Evolutionary conservation across 2,888 invertebrate genomes (phyloP).

Genomic region (Agonopterix alstromeriana): DNA sequence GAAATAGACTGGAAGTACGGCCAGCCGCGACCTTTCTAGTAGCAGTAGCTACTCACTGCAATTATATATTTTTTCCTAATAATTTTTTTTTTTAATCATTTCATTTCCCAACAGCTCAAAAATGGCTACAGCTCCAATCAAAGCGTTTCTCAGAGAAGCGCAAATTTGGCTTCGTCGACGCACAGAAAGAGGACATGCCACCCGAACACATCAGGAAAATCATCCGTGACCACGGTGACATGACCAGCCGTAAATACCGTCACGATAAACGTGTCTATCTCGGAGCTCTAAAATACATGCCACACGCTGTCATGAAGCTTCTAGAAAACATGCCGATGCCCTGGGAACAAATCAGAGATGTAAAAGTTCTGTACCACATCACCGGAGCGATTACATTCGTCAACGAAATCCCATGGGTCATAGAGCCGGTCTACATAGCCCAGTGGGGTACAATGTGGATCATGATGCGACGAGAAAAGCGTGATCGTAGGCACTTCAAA

Average conservation of each 20-base stretch:
- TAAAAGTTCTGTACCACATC: conserved; percentile 98
- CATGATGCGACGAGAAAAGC: conserved; percentile 99
- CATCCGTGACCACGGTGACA: conserved; percentile 99
- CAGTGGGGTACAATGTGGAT: conserved; percentile 99
- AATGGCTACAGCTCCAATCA: conserved; percentile 99
- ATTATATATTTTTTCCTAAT: no score
- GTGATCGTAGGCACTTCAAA: conserved; percentile 99
- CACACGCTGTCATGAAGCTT: conserved; percentile 99
- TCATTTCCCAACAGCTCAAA: conserved; percentile 79
- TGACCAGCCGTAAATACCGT: conserved; percentile 98
- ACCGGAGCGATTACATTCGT: conserved; percentile 99
- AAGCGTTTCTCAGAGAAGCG: conserved; percentile 98
- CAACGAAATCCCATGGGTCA: conserved; percentile 99
- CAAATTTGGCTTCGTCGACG: conserved; percentile 99
- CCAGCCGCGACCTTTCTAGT: no score
- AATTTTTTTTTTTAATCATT: neutral
- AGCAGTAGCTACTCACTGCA: no score
- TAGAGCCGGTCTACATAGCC: conserved; percentile 99
- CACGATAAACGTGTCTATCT: conserved; percentile 99
- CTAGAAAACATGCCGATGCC: conserved; percentile 99
- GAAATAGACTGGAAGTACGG: no score
- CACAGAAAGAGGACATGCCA: conserved; percentile 99
- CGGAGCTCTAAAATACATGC: conserved; percentile 99
- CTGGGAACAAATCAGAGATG: conserved; percentile 99
- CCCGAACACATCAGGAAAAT: conserved; percentile 99